phyloP scores from a whole-genome alignment of 92 coral and sea anemone genomes.

The Phymanthus crucifer region DNA sequence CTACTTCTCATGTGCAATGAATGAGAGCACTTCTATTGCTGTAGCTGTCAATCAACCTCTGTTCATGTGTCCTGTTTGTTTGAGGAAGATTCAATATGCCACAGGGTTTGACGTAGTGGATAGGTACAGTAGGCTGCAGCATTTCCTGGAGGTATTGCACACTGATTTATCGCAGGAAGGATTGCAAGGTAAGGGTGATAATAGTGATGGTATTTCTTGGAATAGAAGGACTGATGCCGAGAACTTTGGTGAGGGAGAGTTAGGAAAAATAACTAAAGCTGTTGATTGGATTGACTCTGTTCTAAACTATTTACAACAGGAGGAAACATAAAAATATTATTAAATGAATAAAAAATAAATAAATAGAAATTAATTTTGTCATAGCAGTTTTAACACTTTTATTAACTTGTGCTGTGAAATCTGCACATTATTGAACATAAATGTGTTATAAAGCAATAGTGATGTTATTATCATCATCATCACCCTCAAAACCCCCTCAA shows the following conservation, averaged over 20 bases:
- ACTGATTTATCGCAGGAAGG: slow-evolving; percentile 3
- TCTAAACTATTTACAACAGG: slow-evolving; percentile 30
- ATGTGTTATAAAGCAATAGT: too few relatives aligned
- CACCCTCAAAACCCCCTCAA: too few relatives aligned
- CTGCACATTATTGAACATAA: too few relatives aligned
- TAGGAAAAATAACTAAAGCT: slow-evolving; percentile 31
- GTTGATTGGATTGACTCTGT: slow-evolving; percentile 40
- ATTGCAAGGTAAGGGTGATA: not conserved
- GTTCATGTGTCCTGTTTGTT: slow-evolving; percentile 85
- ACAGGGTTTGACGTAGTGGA: slow-evolving; percentile 60
- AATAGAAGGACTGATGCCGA: not conserved
- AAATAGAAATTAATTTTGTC: too few relatives aligned
- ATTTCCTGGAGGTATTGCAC: slow-evolving; percentile 36
- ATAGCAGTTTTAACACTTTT: too few relatives aligned
- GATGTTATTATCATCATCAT: too few relatives aligned
- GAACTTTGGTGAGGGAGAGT: not conserved
- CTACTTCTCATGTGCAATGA: slow-evolving; percentile 91
- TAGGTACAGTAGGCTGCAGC: slow-evolving; percentile 52
- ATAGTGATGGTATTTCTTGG: not conserved
- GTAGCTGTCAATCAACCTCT: slow-evolving; percentile 90
- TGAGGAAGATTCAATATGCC: slow-evolving; percentile 84
- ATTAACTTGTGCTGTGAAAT: too few relatives aligned
- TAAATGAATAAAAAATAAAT: not conserved
- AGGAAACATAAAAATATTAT: not conserved
- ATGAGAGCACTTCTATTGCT: slow-evolving; percentile 73